Evolutionary conservation across 1,140 invertebrate genomes (phyloP), one percentile per base, ranked within the genome.

Genomic region (Anoplophora glabripennis): DNA sequence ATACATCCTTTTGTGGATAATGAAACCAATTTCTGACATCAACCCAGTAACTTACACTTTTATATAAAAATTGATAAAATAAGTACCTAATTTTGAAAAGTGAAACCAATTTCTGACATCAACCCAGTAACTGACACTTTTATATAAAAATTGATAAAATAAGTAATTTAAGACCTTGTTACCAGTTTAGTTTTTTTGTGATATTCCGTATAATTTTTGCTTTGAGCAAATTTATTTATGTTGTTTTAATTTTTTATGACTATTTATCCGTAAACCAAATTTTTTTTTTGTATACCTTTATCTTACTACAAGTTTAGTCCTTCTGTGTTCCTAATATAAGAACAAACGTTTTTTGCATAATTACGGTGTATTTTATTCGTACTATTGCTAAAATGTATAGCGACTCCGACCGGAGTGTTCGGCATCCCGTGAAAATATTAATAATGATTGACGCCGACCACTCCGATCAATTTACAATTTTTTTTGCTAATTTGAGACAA

Each of bases 321-420:
- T 44, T 17, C 15, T 44, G 0, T 4, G 34, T 51, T 51, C 4
- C 34, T 35, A 36, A 37, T 36, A 51, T 51, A 28, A 40, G 41
- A 40, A 53, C 41, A 53, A 53, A 53, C 1, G 52, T 53, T 53
- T 53, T 53, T 53, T 33, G 21, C 3, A 53, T 53, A 42, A 53
- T 18, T 53, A 41, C 10, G 38, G 7, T 53, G 37, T 41, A 28
- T 53, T 40, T 41, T 42, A 41, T 17, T 53, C 14, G 15, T 53
- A 53, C 41, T 53, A 41, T 53, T 18, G 36, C 15, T 38, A 52
- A n/a, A 44, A 51, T 51, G 28, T 36, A 35, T 51, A 14, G 4
- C 34, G 1, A 11, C 34, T 51, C 34, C 34, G 48, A 51, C 36
- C 48, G 48, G 34, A 51, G 48, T 51, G 28, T 51, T 51, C 14